Base-by-base conservation (phyloP, 2,888 invertebrate species). In the Argynnis bischoffii region DNA sequence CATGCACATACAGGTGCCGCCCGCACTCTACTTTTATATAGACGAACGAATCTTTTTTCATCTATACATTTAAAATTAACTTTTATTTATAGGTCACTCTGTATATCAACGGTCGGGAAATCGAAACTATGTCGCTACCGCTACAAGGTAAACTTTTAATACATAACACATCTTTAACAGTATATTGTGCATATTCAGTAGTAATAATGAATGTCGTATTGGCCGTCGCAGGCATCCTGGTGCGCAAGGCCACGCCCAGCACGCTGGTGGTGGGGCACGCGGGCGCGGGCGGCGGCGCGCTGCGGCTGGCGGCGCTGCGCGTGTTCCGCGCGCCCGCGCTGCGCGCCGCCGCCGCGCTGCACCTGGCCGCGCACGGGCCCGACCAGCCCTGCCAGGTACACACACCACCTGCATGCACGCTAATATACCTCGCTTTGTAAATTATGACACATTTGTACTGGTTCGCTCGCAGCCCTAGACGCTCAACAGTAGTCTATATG, bases 251-350 rank as follows among this genome's bases (percentile, higher is more conserved):
- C 73, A 90, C 92, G 2, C 93, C 94, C 0, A 93, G 93, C 1
- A 93, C 86, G 77, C 81, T 95, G 69, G 80, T 95, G 69, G 53
- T 95, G 84, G 83, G 75, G 75, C 77, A 69, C 46, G 78, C 73
- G 67, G 51, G 63, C 3, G 26, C 26, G 90, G 92, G 56, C 94
- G 65, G 78, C 74, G 90, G 92, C 55, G 89, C 88, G 55, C 94
- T 93, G 92, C 93, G 93, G 79, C 77, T 94, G 76, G 88, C 94
- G n/a, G 88, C 87, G 65, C 78, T 93, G 75, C 86, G 90, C 85
- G 83, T 95, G 80, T 94, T 94, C 83, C 93, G 95, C 77, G 86
- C 90, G 77, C 94, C 94, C 48, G 86, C 93, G 55, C 90, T 95
- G 67, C 84, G 81, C 41, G 87, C 84, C 64, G 89, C 92, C 79